Conservation (phyloP, 1,140 invertebrate species). For the Andrena cerasifolii region DNA sequence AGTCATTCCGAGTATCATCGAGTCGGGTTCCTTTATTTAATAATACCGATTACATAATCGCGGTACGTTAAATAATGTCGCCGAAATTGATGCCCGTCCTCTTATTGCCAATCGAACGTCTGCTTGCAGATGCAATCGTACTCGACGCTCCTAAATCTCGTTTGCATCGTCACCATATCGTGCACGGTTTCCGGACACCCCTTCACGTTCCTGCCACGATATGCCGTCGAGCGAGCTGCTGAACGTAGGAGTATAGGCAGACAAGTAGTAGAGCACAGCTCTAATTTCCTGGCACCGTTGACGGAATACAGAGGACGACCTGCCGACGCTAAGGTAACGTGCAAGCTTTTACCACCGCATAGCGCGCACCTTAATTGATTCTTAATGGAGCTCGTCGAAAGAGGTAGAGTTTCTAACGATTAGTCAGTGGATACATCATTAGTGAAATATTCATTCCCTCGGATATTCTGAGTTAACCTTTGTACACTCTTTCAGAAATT, state of each 20-base stretch:
- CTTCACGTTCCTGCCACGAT: conserved; percentile 35
- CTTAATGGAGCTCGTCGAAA: neutral
- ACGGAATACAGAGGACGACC: conserved; percentile 10
- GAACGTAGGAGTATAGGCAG: conserved; percentile 32
- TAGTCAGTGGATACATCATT: too few species aligned
- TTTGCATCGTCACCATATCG: conserved; percentile 11
- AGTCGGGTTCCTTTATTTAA: conserved; percentile 12
- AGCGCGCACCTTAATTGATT: too few species aligned
- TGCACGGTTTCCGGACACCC: conserved; percentile 40
- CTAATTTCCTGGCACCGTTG: conserved; percentile 27
- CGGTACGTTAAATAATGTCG: neutral
- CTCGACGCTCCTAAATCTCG: conserved; percentile 37
- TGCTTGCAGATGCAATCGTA: conserved; percentile 31
- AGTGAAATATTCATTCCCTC: too few species aligned
- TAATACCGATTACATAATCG: conserved; percentile 4
- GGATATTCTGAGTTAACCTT: too few species aligned
- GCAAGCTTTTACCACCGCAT: too few species aligned
- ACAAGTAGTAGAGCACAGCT: conserved; percentile 21
- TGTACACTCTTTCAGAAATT: too few species aligned
- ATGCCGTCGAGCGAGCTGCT: conserved; percentile 34
- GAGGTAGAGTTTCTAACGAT: neutral
- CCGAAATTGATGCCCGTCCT: too few species aligned
- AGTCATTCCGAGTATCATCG: conserved; percentile 10
- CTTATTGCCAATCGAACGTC: too few species aligned
- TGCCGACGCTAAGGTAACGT: conserved; percentile 14